These are phyloP conservation scores for Zonitis immaculata DNA, from an alignment of 2,888 invertebrate genomes.

Conservation along the genomic window DNA sequence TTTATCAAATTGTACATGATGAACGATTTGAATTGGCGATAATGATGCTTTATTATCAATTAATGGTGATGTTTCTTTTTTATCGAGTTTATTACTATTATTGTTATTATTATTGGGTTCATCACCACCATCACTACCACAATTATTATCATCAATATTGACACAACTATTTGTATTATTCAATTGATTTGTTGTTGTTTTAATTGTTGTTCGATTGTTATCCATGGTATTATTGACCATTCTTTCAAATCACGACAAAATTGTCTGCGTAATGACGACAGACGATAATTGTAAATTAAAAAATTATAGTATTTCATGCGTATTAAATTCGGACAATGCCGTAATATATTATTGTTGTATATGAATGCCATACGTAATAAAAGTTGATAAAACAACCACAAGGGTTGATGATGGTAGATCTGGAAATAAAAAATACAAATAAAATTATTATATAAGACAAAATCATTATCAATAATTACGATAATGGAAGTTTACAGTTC, in stretches of 20 bases:
- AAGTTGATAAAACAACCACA: slow-evolving; percentile 36
- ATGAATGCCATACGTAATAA: slow-evolving; percentile 42
- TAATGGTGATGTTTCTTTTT: slow-evolving; percentile 10
- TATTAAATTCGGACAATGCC: slow-evolving; percentile 36
- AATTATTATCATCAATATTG: slow-evolving; percentile 3
- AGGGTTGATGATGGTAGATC: slow-evolving; percentile 36
- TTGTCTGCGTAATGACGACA: slow-evolving; percentile 46
- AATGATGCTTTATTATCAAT: slow-evolving; percentile 13
- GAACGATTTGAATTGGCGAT: slow-evolving; percentile 26
- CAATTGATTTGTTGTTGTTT: neutral
- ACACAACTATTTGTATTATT: neutral
- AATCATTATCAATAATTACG: too few relatives aligned
- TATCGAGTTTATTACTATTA: too few relatives aligned
- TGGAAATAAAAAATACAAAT: too few relatives aligned
- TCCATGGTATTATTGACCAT: slow-evolving; percentile 46
- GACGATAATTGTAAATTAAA: slow-evolving; percentile 31
- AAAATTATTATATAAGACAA: too few relatives aligned
- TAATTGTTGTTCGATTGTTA: slow-evolving; percentile 13
- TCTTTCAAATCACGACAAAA: slow-evolving; percentile 49
- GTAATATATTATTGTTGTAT: slow-evolving; percentile 17
- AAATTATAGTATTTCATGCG: slow-evolving; percentile 39
- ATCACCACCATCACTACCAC: slow-evolving; percentile 7
- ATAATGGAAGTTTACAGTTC: too few relatives aligned
- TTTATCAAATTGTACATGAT: slow-evolving; percentile 59
- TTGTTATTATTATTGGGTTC: slow-evolving; percentile 25